Conservation (phyloP, 2,888 invertebrate genomes). For the Chrysina gloriosa region DNA sequence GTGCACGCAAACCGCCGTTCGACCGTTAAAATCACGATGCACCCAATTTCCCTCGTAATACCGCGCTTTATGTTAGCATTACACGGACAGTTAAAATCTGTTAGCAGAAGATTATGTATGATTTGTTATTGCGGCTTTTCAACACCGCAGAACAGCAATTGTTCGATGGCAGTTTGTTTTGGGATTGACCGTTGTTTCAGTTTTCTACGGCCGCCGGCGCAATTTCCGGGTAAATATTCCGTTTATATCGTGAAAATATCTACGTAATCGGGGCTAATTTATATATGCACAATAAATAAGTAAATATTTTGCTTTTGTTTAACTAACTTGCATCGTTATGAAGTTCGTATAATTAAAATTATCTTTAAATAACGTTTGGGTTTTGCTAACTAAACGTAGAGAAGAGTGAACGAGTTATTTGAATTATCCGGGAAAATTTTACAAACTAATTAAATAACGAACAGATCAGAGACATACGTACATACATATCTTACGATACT, state of each 20-base stretch:
- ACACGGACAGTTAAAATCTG: slow-evolving; percentile 65
- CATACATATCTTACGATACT: too few relatives aligned
- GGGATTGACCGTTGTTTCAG: slow-evolving; percentile 22
- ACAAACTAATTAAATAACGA: too few relatives aligned
- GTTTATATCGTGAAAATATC: neutral
- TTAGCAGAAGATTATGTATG: slow-evolving; percentile 66
- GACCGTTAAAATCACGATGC: slow-evolving; percentile 62
- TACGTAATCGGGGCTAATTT: neutral
- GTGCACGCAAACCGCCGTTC: slow-evolving; percentile 60
- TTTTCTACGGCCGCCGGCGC: slow-evolving; percentile 22
- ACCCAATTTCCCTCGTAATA: slow-evolving; percentile 64
- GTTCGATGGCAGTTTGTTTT: slow-evolving; percentile 36
- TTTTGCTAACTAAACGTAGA: too few relatives aligned
- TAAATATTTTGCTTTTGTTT: slow-evolving; percentile 9
- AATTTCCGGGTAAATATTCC: neutral
- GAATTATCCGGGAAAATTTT: too few relatives aligned
- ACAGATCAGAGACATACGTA: too few relatives aligned
- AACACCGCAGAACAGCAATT: slow-evolving; percentile 58
- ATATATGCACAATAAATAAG: neutral
- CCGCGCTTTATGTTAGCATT: slow-evolving; percentile 65
- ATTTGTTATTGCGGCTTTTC: slow-evolving; percentile 65
- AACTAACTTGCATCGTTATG: slow-evolving; percentile 2
- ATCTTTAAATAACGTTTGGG: slow-evolving; percentile 17
- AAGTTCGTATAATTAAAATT: slow-evolving; percentile 12
- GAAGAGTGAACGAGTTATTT: too few relatives aligned